Evolutionary conservation across 2,888 invertebrate species (phyloP).

Genomic region (Lacanobia oleracea): DNA sequence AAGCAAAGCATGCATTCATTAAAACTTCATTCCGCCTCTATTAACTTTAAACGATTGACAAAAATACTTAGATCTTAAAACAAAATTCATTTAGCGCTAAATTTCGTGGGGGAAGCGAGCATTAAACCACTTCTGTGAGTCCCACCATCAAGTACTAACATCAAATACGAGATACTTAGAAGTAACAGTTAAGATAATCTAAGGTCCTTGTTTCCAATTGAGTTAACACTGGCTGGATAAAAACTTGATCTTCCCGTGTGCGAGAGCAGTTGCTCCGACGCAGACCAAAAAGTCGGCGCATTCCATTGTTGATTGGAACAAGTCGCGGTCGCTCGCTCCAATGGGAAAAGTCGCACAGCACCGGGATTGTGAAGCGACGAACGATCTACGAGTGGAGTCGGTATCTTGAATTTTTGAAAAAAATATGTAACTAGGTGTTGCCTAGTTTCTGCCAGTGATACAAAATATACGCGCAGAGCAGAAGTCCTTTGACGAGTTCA

Average conservation of each 20-base stretch:
- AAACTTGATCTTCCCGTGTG: constrained; percentile 81
- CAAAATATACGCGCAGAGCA: too few species aligned
- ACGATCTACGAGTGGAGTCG: constrained; percentile 72
- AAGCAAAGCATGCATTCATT: too few species aligned
- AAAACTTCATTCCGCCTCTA: neutral
- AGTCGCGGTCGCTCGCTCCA: constrained; percentile 83
- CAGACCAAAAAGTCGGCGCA: constrained; percentile 86
- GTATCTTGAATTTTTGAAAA: constrained; percentile 60
- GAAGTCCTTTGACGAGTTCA: too few species aligned
- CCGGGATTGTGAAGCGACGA: constrained; percentile 70
- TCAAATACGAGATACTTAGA: constrained; percentile 58
- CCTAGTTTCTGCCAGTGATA: too few species aligned
- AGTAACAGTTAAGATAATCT: constrained; percentile 76
- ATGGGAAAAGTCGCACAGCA: constrained; percentile 84
- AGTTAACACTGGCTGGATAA: constrained; percentile 76
- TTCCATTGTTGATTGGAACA: constrained; percentile 89
- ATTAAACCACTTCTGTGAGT: constrained; percentile 10
- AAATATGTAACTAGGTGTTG: neutral
- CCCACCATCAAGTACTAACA: constrained; percentile 18
- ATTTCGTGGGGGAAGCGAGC: neutral
- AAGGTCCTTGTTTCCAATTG: constrained; percentile 77
- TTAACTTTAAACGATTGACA: neutral
- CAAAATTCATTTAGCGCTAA: constrained; percentile 1
- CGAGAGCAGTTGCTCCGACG: constrained; percentile 68
- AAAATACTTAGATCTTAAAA: neutral